These are phyloP conservation scores for Actinopyga echinites DNA, from an alignment of 53 echinoderm and acorn worm genomes.

Conservation along the genomic window DNA sequence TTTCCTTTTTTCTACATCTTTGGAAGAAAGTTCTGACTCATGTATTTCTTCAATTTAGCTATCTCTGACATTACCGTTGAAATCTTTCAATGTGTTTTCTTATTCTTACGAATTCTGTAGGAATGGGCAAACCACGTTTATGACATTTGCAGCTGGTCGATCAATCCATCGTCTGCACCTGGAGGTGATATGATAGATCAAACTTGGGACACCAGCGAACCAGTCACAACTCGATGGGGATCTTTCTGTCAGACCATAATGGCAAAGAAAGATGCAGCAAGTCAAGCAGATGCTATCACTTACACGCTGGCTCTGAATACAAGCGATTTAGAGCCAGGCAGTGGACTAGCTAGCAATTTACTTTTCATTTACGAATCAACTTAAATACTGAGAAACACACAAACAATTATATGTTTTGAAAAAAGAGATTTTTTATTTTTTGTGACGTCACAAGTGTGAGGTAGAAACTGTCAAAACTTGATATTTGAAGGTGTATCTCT, in stretches of 20 bases:
- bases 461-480: too few species aligned
- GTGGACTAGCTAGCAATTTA: constrained; percentile 80
- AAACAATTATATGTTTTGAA: too few species aligned
- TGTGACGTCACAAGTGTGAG: too few species aligned
- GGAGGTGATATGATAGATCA: constrained; percentile 52
- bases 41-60: too few species aligned
- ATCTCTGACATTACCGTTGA: not conserved
- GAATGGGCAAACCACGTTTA: constrained; percentile 72
- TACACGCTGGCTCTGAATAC: constrained; percentile 61
- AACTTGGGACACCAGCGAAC: constrained; percentile 51
- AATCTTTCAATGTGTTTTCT: not conserved
- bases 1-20: not conserved
- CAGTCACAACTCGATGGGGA: constrained; percentile 69
- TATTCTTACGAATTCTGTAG: constrained; percentile 7
- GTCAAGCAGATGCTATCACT: constrained; percentile 50
- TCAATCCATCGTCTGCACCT: constrained; percentile 70
- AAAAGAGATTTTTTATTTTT: too few species aligned
- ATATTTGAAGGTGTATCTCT: too few species aligned
- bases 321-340: constrained; percentile 64
- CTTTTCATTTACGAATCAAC: constrained; percentile 83
- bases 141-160: constrained; percentile 72
- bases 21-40: too few species aligned
- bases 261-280: constrained; percentile 59
- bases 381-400: too few species aligned
- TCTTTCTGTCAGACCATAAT: constrained; percentile 79